These are phyloP conservation scores for Euschistus heros DNA, from an alignment of 1,140 invertebrate species.

Conservation along the genomic window DNA sequence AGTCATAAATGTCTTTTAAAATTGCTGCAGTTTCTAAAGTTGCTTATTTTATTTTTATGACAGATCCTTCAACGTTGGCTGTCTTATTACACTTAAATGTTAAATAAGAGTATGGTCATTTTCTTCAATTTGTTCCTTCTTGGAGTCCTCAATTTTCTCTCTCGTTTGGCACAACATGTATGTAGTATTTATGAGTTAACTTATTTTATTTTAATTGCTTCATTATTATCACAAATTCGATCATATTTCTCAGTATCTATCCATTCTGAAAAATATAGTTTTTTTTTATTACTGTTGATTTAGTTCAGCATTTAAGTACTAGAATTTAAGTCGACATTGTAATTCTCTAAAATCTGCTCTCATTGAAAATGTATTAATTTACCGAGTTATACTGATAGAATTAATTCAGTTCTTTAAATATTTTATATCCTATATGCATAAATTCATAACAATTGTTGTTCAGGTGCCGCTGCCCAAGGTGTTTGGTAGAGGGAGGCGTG, in stretches of 20 bases:
- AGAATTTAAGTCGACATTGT: too few species aligned
- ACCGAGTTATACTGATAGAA: too few species aligned
- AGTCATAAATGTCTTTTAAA: too few species aligned
- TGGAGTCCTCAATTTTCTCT: constrained; percentile 10
- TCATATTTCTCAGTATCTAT: too few species aligned
- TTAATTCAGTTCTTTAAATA: too few species aligned
- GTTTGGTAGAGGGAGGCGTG: constrained; percentile 11
- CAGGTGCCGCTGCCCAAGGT: constrained; percentile 23
- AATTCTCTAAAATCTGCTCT: too few species aligned
- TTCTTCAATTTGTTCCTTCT: constrained; percentile 16
- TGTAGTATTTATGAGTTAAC: constrained; percentile 7
- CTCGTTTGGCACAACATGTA: constrained; percentile 14
- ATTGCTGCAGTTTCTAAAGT: not conserved
- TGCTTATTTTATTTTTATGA: constrained; percentile 13
- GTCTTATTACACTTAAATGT: constrained; percentile 8
- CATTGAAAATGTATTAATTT: too few species aligned
- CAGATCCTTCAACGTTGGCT: constrained; percentile 8
- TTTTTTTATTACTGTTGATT: too few species aligned
- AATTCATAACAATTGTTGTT: not conserved
- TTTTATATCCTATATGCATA: too few species aligned
- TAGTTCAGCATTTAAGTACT: too few species aligned
- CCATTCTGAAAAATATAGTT: too few species aligned
- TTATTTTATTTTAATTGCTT: constrained; percentile 1
- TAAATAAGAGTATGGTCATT: constrained; percentile 16
- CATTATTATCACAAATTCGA: not conserved